Percentiles rank a stretch among this genome's conserved stretches.
Evolutionary conservation across 2,888 invertebrate genomes (phyloP).

Genomic region (Thysanoteuthis rhombus): DNA sequence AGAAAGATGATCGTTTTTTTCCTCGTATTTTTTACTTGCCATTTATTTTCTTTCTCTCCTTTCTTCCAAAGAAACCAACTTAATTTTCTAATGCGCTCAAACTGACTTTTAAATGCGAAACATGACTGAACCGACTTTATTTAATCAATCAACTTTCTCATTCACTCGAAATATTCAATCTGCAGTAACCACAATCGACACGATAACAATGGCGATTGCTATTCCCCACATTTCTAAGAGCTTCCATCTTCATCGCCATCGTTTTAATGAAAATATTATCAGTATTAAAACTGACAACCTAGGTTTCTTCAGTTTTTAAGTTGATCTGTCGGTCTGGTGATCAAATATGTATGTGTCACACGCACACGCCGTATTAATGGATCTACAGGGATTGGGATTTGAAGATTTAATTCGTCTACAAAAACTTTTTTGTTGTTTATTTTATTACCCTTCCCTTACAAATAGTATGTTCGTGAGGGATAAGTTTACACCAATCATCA

Average conservation of each 20-base stretch:
- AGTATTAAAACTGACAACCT: too few relatives aligned
- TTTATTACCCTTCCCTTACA: too few relatives aligned
- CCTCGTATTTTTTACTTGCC: fast-evolving
- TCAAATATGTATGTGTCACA: too few relatives aligned
- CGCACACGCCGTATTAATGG: too few relatives aligned
- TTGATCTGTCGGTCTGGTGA: too few relatives aligned
- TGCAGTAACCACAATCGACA: neutral
- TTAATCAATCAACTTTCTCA: constrained; percentile 12
- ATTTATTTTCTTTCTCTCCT: neutral
- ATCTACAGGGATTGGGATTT: too few relatives aligned
- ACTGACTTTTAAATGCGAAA: neutral
- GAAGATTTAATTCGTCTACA: too few relatives aligned
- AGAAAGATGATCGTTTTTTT: neutral
- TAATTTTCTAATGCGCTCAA: neutral
- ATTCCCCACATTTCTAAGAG: neutral
- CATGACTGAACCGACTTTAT: neutral
- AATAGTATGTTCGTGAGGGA: too few relatives aligned
- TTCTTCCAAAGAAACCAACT: neutral
- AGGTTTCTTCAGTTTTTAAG: too few relatives aligned
- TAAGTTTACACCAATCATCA: neutral
- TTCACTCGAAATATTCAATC: neutral
- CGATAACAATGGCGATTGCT: too few relatives aligned
- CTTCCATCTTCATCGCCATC: neutral
- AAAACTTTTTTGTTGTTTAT: too few relatives aligned
- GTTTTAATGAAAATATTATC: neutral